Conservation (phyloP, 1,140 invertebrate species). For the Cecropterus lyciades region DNA sequence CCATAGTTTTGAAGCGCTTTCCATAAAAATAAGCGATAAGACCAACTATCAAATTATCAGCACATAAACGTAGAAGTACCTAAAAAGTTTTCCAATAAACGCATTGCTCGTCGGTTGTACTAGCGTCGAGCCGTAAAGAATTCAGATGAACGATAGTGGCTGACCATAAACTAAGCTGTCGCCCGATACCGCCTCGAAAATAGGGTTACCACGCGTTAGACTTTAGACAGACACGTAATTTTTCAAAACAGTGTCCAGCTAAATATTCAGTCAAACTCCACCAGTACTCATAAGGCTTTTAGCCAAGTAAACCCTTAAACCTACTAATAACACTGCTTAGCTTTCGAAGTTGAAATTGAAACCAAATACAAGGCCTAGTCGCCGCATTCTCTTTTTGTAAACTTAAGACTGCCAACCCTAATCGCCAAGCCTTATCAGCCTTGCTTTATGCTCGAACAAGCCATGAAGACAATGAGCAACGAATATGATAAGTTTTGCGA, state of each 20-base stretch:
- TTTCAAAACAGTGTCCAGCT: no score
- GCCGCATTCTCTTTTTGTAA: no score
- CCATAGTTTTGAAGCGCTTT: conserved; percentile 13
- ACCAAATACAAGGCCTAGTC: no score
- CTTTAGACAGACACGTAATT: not conserved
- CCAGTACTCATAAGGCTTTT: no score
- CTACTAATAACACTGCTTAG: no score
- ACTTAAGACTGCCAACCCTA: no score
- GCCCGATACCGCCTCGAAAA: conserved; percentile 51
- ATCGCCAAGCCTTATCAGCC: conserved; percentile 25
- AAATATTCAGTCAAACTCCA: no score
- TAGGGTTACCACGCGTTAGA: not conserved
- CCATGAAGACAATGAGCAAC: conserved; percentile 36
- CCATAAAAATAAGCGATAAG: conserved; percentile 20
- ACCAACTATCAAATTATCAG: conserved; percentile 18
- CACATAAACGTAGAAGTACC: conserved; percentile 18
- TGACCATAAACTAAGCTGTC: conserved; percentile 64
- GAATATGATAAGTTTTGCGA: conserved; percentile 38
- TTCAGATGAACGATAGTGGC: conserved; percentile 62
- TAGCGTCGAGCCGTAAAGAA: conserved; percentile 46
- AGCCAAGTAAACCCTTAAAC: no score
- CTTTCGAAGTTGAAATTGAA: no score
- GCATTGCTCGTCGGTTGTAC: conserved; percentile 34
- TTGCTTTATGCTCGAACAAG: conserved; percentile 33
- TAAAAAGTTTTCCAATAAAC: conserved; percentile 27